Evolutionary conservation across 2,797 vertebrate species (phyloP), one percentile per base, ranked within the genome.

Genomic region (Emydoidea blandingii): DNA sequence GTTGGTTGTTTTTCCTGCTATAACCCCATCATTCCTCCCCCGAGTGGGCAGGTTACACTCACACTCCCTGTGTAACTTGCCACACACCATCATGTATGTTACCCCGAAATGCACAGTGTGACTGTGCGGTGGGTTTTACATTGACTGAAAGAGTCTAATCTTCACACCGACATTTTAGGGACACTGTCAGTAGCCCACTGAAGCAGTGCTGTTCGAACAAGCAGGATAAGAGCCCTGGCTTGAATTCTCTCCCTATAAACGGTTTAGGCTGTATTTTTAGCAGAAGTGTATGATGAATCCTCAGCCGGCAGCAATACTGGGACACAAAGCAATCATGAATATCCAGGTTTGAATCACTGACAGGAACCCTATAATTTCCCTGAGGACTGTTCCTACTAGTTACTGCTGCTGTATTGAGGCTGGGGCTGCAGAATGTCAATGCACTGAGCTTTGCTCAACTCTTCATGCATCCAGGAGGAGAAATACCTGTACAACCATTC

Each of bases 361-460:
- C n/a, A 16, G 72, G 90, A 97, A 96, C 87, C 81, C 94, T 91
- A 2, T 90, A 83, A 92, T 94, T 95, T 93, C 68, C 92, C 74
- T 56, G 5, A 76, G 6, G 84, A 14, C 41, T 65, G 87, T 86
- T 93, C 91, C 95, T 53, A 89, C 41, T 6, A 47, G 2, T 83
- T 41, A 21, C 56, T 54, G 72, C 23, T 76, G 37, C 19, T 19
- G 34, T 65, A 8, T 8, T 41, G 65, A 2, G n/a, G 7, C n/a
- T 23, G 41, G 25, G 41, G 84, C 57, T 34, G 41, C 56, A 53
- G 44, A 41, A n/a, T 81, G 57, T 78, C 85, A 31, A 15, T 0
- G 0, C 79, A 57, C 59, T 12, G 6, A 0, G 68, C 68, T 41
- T 41, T 68, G 29, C 87, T 34, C 78, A 31, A 0, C 52, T 50